phyloP scores from a whole-genome alignment of 2,888 invertebrate species.

The Frankliniella intonsa region DNA sequence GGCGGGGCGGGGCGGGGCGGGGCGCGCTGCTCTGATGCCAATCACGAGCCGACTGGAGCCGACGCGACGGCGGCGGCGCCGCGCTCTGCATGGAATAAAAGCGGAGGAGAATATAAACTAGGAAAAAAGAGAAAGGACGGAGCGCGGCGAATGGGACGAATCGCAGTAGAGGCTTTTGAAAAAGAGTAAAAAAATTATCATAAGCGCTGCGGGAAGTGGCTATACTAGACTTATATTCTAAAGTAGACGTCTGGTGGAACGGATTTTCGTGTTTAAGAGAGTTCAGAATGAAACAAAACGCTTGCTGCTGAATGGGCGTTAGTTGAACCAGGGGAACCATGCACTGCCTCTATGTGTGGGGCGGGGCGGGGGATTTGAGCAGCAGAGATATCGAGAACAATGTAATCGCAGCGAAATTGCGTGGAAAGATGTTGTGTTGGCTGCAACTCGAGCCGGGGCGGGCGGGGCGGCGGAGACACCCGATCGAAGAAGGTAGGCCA shows the following conservation, averaged over 20 bases:
- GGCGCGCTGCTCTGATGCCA: background rate
- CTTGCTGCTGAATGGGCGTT: too few species aligned
- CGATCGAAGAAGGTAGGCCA: background rate
- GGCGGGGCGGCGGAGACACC: background rate
- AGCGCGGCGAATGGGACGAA: too few species aligned
- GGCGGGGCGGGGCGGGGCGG: background rate
- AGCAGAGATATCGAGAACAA: background rate
- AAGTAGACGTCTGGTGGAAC: too few species aligned
- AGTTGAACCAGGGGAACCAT: too few species aligned
- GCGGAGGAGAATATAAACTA: too few species aligned
- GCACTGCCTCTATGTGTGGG: too few species aligned
- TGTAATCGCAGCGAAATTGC: slow-evolving; percentile 13
- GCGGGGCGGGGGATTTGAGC: background rate
- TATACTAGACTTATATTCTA: too few species aligned
- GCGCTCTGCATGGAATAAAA: background rate
- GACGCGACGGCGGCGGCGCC: background rate
- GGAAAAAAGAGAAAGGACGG: background rate
- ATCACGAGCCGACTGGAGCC: background rate
- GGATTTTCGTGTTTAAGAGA: too few species aligned
- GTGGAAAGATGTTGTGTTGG: slow-evolving; percentile 17
- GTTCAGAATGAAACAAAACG: too few species aligned
- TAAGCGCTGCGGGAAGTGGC: too few species aligned
- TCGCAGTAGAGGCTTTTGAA: too few species aligned
- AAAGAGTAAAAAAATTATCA: too few species aligned
- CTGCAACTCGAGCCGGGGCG: background rate